Percentiles rank a stretch among this genome's conserved stretches.
Evolutionary conservation across 1,140 invertebrate genomes (phyloP).

Genomic region (Heliconius eleuchia): DNA sequence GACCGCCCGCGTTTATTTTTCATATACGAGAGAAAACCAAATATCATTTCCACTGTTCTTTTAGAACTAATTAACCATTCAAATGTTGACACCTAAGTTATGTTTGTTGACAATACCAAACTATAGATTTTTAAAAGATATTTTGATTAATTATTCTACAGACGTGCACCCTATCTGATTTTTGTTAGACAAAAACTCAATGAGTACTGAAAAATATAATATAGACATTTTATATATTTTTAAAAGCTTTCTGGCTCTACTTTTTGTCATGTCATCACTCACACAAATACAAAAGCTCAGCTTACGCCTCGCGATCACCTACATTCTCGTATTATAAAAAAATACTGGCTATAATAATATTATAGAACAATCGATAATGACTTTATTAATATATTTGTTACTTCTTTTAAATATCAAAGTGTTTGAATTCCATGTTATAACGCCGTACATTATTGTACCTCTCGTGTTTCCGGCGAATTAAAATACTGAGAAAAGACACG

Average conservation of each 20-base stretch:
- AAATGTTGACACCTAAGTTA: conserved; percentile 31
- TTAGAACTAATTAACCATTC: conserved; percentile 38
- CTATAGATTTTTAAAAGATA: background rate
- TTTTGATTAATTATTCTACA: background rate
- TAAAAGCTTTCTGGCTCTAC: too few species aligned
- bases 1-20: conserved; percentile 49
- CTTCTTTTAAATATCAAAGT: background rate
- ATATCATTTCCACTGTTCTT: conserved; percentile 38
- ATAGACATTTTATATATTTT: too few species aligned
- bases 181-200: background rate
- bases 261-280: too few species aligned
- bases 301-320: too few species aligned
- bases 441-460: background rate
- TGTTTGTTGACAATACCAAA: background rate
- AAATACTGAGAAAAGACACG: conserved; percentile 4
- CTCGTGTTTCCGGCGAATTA: conserved; percentile 10
- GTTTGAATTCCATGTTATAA: background rate
- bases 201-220: background rate
- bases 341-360: background rate
- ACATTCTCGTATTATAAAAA: too few species aligned
- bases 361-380: background rate
- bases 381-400: background rate
- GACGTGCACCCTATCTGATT: background rate
- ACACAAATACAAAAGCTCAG: too few species aligned
- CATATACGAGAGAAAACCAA: conserved; percentile 42